These are phyloP conservation scores for Drosophila lutescens DNA, from an alignment of 2,888 invertebrate genomes.

Conservation along the genomic window DNA sequence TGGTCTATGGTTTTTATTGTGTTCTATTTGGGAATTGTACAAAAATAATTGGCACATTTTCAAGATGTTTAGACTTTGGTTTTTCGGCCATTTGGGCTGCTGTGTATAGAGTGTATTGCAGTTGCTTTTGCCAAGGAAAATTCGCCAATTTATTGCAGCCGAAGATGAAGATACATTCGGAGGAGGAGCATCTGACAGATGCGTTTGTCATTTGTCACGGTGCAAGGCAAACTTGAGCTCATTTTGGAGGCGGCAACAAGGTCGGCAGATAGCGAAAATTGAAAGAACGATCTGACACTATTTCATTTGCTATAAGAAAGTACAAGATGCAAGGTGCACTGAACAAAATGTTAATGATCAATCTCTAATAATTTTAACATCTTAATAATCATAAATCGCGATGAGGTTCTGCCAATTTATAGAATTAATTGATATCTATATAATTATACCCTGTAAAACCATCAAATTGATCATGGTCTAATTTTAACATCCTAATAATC, in stretches of 20 bases:
- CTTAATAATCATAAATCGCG: no score
- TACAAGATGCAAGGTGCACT: not conserved
- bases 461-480: not conserved
- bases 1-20: constrained; percentile 49
- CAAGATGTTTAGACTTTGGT: constrained; percentile 57
- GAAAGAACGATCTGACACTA: constrained; percentile 9
- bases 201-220: constrained; percentile 32
- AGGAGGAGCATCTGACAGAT: constrained; percentile 34
- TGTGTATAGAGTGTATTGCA: constrained; percentile 31
- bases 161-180: constrained; percentile 4
- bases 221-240: constrained; percentile 40
- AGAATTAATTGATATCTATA: not conserved
- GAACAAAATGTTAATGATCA: no score
- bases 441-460: not conserved
- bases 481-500: no score
- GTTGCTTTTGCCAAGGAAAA: constrained; percentile 16
- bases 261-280: constrained; percentile 26
- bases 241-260: constrained; percentile 36
- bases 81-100: constrained; percentile 34
- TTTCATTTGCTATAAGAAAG: constrained; percentile 7
- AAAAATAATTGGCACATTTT: constrained; percentile 73
- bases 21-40: constrained; percentile 54
- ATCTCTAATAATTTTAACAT: no score
- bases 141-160: constrained; percentile 4
- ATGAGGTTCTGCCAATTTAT: no score